Base-by-base conservation (phyloP, 2,888 invertebrate species). In the Pycnomerus fuliginosus region DNA sequence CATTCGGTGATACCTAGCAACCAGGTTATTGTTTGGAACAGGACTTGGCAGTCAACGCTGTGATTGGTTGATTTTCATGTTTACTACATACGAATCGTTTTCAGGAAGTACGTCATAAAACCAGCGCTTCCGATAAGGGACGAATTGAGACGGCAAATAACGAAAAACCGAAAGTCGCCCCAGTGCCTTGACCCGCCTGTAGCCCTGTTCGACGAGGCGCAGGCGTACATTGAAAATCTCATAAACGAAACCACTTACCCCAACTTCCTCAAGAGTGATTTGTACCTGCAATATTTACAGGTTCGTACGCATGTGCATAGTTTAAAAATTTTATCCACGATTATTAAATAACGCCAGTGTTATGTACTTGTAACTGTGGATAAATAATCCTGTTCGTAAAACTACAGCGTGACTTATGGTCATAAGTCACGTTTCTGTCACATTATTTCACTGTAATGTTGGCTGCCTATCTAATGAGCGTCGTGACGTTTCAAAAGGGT, bases 191-290 rank as follows among this genome's bases (percentile, higher is more conserved):
- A 70, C 44, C 64, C 68, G 25, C 67, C 69, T 3, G 82, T 84
- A 61, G 84, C 82, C 61, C 83, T 96, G 61, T 95, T 92, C 71
- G 91, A 94, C 72, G 81, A 82, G 56, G 90, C 72, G 16, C 73
- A 73, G 56, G 61, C 65, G 27, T 69, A 80, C 75, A 86, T 91
- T 62, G 92, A 92, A 67, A 79, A 82, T 27, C 82, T 87, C 45
- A 91, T 96, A 69, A 86, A 86, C 53, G 85, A 87, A 69, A 87
- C 90, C 46, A 88, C 90, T 49, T 96, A 96, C 76, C 90, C 89
- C 44, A 87, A 90, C 73, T 97, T 97, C 75, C 80, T 97, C 54
- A 87, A 87, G 60, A 94, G 94, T 60, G 94, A 95, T 64, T 82
- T 90, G 72, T 96, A 95, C 78, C 84, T 95, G 65, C 80, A 84